phyloP scores from a whole-genome alignment of 2,888 invertebrate genomes.

The Cenopis cana region DNA sequence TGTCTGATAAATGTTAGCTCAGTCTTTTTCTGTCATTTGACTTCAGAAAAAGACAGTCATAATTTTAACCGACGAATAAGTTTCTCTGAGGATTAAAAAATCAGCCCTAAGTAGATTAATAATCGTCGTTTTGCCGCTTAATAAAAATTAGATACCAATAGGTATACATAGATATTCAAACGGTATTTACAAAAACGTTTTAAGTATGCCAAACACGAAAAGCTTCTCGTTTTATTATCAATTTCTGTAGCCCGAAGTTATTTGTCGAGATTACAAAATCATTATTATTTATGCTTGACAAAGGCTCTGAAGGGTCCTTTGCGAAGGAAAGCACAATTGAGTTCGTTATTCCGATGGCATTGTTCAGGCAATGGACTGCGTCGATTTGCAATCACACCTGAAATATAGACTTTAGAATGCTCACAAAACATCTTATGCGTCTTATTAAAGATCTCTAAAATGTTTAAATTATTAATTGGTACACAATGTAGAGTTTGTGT shows the following conservation, averaged over 20 bases:
- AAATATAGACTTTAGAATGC: conserved; percentile 65
- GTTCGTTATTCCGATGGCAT: conserved; percentile 70
- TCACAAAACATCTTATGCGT: conserved; percentile 50
- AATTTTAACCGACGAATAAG: too few relatives aligned
- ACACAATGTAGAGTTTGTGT: too few relatives aligned
- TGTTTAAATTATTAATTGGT: too few relatives aligned
- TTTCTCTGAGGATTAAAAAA: too few relatives aligned
- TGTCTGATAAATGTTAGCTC: too few relatives aligned
- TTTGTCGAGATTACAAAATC: conserved; percentile 23
- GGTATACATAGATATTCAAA: neutral
- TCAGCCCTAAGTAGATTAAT: too few relatives aligned
- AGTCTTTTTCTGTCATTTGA: too few relatives aligned
- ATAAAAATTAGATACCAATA: too few relatives aligned
- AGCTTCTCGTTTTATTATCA: neutral
- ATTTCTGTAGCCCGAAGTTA: neutral
- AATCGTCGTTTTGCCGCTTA: too few relatives aligned
- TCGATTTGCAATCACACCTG: conserved; percentile 63
- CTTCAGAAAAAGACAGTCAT: too few relatives aligned
- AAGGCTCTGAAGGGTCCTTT: neutral
- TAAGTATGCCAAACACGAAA: neutral
- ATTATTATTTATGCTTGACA: conserved; percentile 14
- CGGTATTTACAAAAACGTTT: neutral
- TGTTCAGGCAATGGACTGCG: conserved; percentile 62
- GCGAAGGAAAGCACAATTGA: conserved; percentile 66
- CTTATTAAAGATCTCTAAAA: neutral